A percentile compares a stretch with the other conserved stretches of the same genome.
phyloP scores from a whole-genome alignment of 2,888 invertebrate species.

The Drosophila sordidula region DNA sequence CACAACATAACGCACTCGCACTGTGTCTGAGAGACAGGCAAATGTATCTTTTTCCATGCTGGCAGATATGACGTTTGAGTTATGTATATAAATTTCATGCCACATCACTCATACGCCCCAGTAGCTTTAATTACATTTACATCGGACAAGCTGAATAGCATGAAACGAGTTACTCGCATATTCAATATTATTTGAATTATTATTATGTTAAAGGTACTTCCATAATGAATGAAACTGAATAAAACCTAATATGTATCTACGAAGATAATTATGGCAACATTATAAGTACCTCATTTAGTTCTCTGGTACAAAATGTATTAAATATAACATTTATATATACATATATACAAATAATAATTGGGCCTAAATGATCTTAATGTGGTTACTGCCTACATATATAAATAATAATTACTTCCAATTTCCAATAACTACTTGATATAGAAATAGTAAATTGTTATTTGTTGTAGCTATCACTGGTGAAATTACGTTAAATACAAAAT shows the following conservation, averaged over 20 bases:
- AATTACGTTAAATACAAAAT: background rate
- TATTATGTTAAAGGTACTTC: background rate
- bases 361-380: background rate
- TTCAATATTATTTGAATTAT: conserved; percentile 6
- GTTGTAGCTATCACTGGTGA: no score
- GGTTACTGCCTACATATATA: conserved; percentile 7
- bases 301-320: no score
- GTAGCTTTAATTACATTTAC: conserved; percentile 59
- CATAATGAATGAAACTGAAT: background rate
- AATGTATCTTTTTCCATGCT: conserved; percentile 43
- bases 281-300: no score
- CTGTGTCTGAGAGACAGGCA: conserved; percentile 25
- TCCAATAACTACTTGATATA: no score
- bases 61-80: conserved; percentile 72
- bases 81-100: conserved; percentile 63
- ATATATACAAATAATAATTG: no score
- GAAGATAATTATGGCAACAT: background rate
- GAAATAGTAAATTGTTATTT: background rate
- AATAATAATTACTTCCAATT: background rate
- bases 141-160: conserved; percentile 1
- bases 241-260: background rate
- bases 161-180: conserved; percentile 1
- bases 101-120: conserved; percentile 65
- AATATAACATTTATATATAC: no score
- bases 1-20: conserved; percentile 10